These are phyloP conservation scores for Lamprologus speciosus DNA, from an alignment of 2,113 vertebrate genomes.

Conservation along the genomic window DNA sequence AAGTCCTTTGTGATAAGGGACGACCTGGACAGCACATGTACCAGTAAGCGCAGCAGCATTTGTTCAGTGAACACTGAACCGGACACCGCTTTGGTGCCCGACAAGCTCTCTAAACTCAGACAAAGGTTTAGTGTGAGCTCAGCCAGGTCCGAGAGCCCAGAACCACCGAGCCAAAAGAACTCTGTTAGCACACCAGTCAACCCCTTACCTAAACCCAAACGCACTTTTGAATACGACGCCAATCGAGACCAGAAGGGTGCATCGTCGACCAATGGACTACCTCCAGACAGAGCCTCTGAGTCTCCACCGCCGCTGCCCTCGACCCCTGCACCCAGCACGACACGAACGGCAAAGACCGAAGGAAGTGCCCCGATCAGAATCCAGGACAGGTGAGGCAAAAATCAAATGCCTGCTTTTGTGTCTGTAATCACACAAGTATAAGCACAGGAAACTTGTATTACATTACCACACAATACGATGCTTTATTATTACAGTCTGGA, in stretches of 20 bases:
- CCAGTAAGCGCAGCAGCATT: slow-evolving; percentile 75
- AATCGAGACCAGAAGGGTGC: slow-evolving; percentile 81
- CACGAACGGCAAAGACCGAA: slow-evolving; percentile 75
- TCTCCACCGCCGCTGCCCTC: slow-evolving; percentile 85
- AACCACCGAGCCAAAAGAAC: slow-evolving; percentile 60
- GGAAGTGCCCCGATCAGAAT: slow-evolving; percentile 72
- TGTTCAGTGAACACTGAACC: slow-evolving; percentile 74
- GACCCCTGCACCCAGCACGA: slow-evolving; percentile 84
- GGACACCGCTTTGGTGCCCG: slow-evolving; percentile 69
- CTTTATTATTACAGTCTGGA: not conserved
- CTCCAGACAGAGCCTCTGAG: slow-evolving; percentile 74
- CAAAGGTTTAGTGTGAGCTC: slow-evolving; percentile 71
- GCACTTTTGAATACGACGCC: slow-evolving; percentile 98
- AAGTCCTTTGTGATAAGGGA: slow-evolving; percentile 75
- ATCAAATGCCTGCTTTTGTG: not conserved
- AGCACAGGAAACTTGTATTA: not conserved
- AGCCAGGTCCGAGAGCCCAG: slow-evolving; percentile 65
- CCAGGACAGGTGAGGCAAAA: slow-evolving; percentile 82
- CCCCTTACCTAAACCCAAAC: slow-evolving; percentile 95
- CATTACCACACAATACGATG: not conserved
- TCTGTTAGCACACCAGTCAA: slow-evolving; percentile 77
- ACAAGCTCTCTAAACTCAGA: slow-evolving; percentile 75
- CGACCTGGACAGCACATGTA: slow-evolving; percentile 68
- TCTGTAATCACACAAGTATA: not conserved
- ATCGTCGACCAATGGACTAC: slow-evolving; percentile 83